Percentiles rank a stretch among this genome's conserved stretches.
Conservation (phyloP, 2,797 vertebrate species). For the Chaetophractus vellerosus region DNA sequence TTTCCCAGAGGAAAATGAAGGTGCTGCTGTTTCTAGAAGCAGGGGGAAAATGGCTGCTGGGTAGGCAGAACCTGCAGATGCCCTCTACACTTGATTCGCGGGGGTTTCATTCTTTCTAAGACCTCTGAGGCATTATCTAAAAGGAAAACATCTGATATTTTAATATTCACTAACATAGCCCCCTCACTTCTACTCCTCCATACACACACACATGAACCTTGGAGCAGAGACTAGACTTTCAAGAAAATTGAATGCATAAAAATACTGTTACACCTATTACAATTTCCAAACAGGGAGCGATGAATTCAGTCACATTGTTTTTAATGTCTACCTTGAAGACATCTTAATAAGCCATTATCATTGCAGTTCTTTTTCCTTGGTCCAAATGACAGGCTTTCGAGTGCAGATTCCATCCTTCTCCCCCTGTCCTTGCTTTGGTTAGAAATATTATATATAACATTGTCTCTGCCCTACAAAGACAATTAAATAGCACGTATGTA, state of each 20-base stretch:
- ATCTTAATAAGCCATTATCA: not conserved
- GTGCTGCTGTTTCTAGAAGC: not conserved
- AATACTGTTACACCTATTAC: not conserved
- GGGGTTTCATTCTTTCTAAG: not conserved
- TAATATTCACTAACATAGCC: not conserved
- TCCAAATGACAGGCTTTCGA: not conserved
- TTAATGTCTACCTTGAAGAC: not conserved
- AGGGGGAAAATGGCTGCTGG: not conserved
- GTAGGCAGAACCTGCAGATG: not conserved
- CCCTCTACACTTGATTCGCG: not conserved
- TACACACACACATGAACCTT: not conserved
- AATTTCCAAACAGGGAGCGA: not conserved
- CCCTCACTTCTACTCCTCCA: not conserved
- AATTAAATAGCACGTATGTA: not conserved
- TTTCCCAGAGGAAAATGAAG: not conserved
- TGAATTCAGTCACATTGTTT: not conserved
- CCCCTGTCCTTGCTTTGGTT: not conserved
- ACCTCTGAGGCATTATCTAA: not conserved
- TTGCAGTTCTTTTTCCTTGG: not conserved
- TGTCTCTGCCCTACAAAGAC: not conserved
- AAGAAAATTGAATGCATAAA: not conserved
- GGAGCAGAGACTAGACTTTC: not conserved
- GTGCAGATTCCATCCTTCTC: not conserved
- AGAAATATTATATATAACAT: not conserved
- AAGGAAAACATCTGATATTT: not conserved